These are phyloP conservation scores for Glossophaga mutica DNA, from an alignment of 2,797 vertebrate genomes.

Conservation along the genomic window DNA sequence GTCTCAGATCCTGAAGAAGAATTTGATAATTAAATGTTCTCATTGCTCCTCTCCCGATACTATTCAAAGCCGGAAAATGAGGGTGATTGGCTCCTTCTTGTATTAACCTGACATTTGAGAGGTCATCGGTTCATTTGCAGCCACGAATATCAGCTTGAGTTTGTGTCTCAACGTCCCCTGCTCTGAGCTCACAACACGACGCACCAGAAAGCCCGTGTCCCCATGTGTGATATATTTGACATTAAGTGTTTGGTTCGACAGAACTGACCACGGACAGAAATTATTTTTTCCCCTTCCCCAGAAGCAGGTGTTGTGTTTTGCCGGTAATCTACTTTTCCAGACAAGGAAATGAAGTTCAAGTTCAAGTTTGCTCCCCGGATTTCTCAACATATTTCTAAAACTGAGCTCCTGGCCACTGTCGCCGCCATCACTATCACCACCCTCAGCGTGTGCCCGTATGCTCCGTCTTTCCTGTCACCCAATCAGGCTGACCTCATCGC, in stretches of 20 bases:
- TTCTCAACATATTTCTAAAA: slow-evolving; percentile 37
- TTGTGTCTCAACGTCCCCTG: neutral
- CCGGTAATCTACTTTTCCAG: neutral
- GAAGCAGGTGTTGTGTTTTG: neutral
- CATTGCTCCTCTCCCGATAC: neutral
- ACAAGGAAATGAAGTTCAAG: slow-evolving; percentile 30
- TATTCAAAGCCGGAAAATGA: neutral
- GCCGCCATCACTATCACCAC: neutral
- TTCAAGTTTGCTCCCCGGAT: neutral
- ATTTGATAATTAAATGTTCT: neutral
- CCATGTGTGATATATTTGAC: neutral
- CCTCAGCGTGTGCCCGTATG: neutral
- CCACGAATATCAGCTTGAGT: neutral
- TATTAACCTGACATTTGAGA: neutral
- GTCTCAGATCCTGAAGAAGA: neutral
- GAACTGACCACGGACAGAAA: neutral
- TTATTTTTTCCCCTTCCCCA: neutral
- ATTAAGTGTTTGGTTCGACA: neutral
- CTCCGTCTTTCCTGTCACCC: neutral
- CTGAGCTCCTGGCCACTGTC: neutral
- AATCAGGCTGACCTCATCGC: slow-evolving; percentile 14
- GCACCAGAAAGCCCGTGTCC: neutral
- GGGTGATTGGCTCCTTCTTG: neutral
- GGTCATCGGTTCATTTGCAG: neutral
- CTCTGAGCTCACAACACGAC: neutral